phyloP scores from a whole-genome alignment of 2,888 invertebrate genomes.

The Tinea pellionella region DNA sequence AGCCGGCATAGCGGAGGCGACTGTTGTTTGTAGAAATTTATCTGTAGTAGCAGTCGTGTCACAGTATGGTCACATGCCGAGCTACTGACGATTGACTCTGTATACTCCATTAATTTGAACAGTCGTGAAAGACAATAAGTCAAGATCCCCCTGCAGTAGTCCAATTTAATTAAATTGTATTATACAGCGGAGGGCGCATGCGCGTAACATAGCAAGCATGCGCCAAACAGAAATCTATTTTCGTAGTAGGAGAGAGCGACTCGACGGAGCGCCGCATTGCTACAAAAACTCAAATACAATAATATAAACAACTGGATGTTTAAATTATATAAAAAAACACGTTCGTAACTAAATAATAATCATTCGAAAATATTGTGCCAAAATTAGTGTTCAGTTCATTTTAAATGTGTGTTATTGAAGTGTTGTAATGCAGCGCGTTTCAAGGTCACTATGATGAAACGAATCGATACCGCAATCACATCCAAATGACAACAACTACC shows the following conservation, averaged over 20 bases:
- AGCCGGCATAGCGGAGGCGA: too few species aligned
- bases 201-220: slow-evolving; percentile 35
- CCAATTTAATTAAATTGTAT: background rate
- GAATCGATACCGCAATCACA: too few species aligned
- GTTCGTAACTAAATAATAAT: background rate
- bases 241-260: slow-evolving; percentile 37
- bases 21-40: too few species aligned
- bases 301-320: background rate
- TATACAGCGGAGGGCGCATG: slow-evolving; percentile 33
- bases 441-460: background rate
- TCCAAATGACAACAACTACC: too few species aligned
- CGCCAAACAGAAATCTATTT: slow-evolving; percentile 51
- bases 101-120: too few species aligned
- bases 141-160: background rate
- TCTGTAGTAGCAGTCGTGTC: too few species aligned
- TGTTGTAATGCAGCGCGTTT: background rate
- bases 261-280: slow-evolving; percentile 16
- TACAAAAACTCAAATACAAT: slow-evolving; percentile 3
- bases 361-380: background rate
- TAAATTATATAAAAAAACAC: background rate
- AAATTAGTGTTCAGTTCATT: background rate
- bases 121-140: too few species aligned
- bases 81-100: too few species aligned
- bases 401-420: background rate
- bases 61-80: too few species aligned